These are phyloP conservation scores for Phyllotreta striolata DNA, from an alignment of 2,888 invertebrate genomes.

Conservation along the genomic window DNA sequence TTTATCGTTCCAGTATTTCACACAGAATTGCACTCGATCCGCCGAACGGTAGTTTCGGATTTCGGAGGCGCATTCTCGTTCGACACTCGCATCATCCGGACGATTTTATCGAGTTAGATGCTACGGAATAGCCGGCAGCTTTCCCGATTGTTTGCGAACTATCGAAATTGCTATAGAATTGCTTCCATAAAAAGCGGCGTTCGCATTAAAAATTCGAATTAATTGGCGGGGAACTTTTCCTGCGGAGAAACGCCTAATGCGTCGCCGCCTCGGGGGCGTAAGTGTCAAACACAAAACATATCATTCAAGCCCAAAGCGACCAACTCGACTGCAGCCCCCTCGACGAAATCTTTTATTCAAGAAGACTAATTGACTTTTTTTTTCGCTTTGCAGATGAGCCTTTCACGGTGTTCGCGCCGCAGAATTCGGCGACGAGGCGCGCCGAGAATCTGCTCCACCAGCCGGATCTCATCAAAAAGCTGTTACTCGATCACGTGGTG, in stretches of 20 bases:
- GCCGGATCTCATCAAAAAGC: slow-evolving; percentile 65
- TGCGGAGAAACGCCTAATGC: not conserved
- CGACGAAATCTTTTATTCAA: slow-evolving; percentile 10
- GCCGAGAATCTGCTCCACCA: slow-evolving; percentile 56
- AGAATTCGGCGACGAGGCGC: slow-evolving; percentile 62
- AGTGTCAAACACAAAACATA: slow-evolving; percentile 15
- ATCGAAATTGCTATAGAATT: slow-evolving; percentile 4
- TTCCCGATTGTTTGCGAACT: slow-evolving; percentile 18
- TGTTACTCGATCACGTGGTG: slow-evolving; percentile 68
- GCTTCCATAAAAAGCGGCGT: not conserved
- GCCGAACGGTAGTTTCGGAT: slow-evolving; percentile 17
- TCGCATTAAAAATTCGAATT: not conserved
- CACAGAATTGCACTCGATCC: slow-evolving; percentile 28
- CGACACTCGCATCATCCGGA: slow-evolving; percentile 7
- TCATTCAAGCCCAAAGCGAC: slow-evolving; percentile 10
- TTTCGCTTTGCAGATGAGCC: slow-evolving; percentile 64
- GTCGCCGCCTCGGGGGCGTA: not conserved
- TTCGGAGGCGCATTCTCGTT: slow-evolving; percentile 17
- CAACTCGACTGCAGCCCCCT: slow-evolving; percentile 6
- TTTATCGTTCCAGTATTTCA: slow-evolving; percentile 34
- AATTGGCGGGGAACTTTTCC: not conserved
- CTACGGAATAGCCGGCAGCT: slow-evolving; percentile 19
- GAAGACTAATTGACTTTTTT: slow-evolving; percentile 23
- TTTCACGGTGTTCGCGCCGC: slow-evolving; percentile 68
- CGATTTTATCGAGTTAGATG: slow-evolving; percentile 20